Evolutionary conservation across 2,888 invertebrate genomes (phyloP).

Genomic region (Cephus spinipes): DNA sequence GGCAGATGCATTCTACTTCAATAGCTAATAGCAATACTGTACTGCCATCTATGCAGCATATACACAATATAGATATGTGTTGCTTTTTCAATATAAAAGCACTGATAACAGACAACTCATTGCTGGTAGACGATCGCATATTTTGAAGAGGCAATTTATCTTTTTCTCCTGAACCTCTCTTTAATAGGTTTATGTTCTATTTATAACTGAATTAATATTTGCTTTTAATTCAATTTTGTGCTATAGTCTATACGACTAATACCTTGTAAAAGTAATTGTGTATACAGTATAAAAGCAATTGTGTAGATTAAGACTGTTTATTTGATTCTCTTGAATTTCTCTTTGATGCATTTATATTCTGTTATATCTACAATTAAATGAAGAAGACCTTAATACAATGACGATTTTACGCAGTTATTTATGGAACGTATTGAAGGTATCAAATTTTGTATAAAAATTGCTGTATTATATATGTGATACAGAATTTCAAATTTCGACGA

Average conservation of each 20-base stretch:
- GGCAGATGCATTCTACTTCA: background rate
- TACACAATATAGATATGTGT: background rate
- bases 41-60: background rate
- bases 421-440: no score
- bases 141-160: background rate
- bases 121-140: background rate
- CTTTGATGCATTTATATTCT: background rate
- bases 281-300: background rate
- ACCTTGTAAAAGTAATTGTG: no score
- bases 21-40: background rate
- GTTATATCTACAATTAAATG: background rate
- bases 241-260: background rate
- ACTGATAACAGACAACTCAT: background rate
- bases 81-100: background rate
- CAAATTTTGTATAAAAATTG: no score
- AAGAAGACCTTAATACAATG: background rate
- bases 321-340: background rate
- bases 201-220: background rate
- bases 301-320: background rate
- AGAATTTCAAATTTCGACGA: background rate
- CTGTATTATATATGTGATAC: background rate
- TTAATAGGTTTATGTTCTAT: background rate
- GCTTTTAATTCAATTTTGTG: background rate
- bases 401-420: no score
- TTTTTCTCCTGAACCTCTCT: background rate